These are phyloP conservation scores for Neotoma lepida DNA, from an alignment of 2,113 vertebrate genomes.

Conservation along the genomic window DNA sequence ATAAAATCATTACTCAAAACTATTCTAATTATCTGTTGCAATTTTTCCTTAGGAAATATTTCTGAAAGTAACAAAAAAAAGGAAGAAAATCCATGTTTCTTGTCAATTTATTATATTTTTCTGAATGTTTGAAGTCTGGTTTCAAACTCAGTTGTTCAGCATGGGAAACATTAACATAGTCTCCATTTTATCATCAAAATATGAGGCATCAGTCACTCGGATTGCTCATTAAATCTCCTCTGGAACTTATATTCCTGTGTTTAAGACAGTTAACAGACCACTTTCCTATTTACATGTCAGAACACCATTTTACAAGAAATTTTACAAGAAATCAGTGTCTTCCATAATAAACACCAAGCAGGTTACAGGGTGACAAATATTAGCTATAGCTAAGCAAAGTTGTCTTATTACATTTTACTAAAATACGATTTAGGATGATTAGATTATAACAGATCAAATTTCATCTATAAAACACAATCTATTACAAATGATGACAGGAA, in stretches of 20 bases:
- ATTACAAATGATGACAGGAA: background rate
- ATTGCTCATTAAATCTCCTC: background rate
- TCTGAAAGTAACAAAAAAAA: background rate
- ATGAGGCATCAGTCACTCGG: background rate
- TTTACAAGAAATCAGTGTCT: slow-evolving; percentile 33
- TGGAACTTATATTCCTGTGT: background rate
- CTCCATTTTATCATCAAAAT: background rate
- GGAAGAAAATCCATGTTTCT: background rate
- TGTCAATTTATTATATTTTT: background rate
- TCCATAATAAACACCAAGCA: background rate
- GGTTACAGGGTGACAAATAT: background rate
- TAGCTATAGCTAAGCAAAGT: background rate
- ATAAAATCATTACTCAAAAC: background rate
- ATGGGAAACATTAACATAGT: background rate
- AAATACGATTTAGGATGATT: background rate
- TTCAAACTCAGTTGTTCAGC: background rate
- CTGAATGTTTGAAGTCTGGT: background rate
- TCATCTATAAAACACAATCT: slow-evolving; percentile 1
- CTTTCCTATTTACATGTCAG: background rate
- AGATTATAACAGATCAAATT: background rate
- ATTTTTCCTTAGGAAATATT: background rate
- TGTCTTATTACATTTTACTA: slow-evolving; percentile 36
- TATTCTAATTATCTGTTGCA: background rate
- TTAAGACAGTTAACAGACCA: background rate
- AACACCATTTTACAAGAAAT: background rate